phyloP scores from a whole-genome alignment of 2,888 invertebrate genomes.

The Limnephilus rhombicus region DNA sequence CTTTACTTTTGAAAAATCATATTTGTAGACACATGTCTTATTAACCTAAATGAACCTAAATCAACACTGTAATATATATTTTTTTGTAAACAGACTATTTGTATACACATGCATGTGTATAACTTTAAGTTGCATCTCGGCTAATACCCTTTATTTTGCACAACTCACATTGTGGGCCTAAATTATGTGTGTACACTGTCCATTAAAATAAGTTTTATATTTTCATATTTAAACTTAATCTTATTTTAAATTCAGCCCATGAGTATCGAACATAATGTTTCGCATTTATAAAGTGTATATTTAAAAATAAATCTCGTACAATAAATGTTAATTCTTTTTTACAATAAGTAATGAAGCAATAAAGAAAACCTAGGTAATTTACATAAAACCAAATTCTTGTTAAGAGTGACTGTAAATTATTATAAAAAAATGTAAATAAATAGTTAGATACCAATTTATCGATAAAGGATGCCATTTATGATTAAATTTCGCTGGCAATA shows the following conservation, averaged over 20 bases:
- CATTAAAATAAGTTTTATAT: constrained; percentile 53
- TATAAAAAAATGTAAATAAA: constrained; percentile 17
- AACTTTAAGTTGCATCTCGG: constrained; percentile 11
- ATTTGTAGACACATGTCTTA: background rate
- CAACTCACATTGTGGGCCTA: constrained; percentile 47
- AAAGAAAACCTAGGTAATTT: constrained; percentile 56
- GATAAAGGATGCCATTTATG: constrained; percentile 23
- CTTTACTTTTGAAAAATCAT: background rate
- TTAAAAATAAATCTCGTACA: constrained; percentile 41
- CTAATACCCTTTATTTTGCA: constrained; percentile 49
- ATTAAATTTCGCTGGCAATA: background rate
- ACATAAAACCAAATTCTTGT: constrained; percentile 55
- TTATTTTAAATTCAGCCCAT: background rate
- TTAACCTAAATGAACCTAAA: background rate
- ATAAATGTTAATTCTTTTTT: constrained; percentile 55
- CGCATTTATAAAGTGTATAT: constrained; percentile 6
- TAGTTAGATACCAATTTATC: constrained; percentile 61
- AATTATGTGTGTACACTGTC: constrained; percentile 43
- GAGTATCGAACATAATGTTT: background rate
- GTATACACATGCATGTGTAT: background rate
- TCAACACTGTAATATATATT: background rate
- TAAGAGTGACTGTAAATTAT: constrained; percentile 47
- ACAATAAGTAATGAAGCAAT: constrained; percentile 63
- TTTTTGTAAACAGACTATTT: background rate
- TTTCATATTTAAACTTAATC: constrained; percentile 43